Base-by-base conservation (phyloP, 2,113 vertebrate genomes). In the Pteronura brasiliensis region DNA sequence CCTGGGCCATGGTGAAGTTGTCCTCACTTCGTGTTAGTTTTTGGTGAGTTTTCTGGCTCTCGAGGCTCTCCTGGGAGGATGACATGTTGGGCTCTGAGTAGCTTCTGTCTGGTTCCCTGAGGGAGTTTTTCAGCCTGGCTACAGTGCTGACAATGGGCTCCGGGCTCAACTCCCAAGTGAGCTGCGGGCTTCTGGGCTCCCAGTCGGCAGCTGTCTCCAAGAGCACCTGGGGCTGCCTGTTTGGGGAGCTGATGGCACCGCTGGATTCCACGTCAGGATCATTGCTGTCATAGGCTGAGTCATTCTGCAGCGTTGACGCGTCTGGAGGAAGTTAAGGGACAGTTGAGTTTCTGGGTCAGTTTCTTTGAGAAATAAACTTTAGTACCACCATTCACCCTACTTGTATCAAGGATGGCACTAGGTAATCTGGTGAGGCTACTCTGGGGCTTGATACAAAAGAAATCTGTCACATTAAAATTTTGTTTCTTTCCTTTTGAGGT, bases 221-320 rank as follows among this genome's bases (percentile, higher is more conserved):
- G 13, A 81, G 39, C n/a, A 77, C 47, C 36, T 52, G 71, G 59
- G 63, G 74, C 69, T 42, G 79, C 34, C 93, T 84, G 65, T 57
- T 34, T 14, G 94, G 97, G 36, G 95, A 95, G 6, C 97, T 80
- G 31, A 42, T 12, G 1, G 93, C 76, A 55, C 98, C 98, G 21
- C 95, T 97, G 29, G 97, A 96, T 57, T 99, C 99, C 1, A 94
- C 98, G 29, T 99, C 99, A 0, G 99, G 99, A 90, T 99, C 99
- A 0, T 99, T 99, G 98, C 99, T 99, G 98, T 99, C 99, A 1
- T 99, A 99, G 0, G 99, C 99, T 0, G 99, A 99, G 98, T 99
- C 99, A 10, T 99, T 99, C 96, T 99, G 99, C 76, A 99, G 99
- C 63, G 97, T 97, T 0, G 98, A 97, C 97, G 98, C 7, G 96